Conservation (phyloP, 2,797 vertebrate genomes). For the Micrastur ruficollis region DNA sequence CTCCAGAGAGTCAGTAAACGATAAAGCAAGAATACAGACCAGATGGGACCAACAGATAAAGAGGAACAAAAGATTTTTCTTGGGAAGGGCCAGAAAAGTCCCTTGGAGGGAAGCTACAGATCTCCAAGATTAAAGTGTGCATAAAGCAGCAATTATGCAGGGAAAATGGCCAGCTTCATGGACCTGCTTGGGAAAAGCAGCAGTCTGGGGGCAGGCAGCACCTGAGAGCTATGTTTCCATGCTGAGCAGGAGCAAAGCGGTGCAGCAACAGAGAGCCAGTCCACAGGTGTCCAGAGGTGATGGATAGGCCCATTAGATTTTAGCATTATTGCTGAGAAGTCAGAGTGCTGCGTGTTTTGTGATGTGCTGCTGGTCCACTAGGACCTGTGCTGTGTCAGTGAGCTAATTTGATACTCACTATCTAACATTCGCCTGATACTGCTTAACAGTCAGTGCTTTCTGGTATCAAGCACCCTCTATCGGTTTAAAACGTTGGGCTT, state of each 20-base stretch:
- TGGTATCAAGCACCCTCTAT: neutral
- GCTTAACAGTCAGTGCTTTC: neutral
- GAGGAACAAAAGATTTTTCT: neutral
- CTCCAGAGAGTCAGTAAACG: neutral
- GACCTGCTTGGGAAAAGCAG: neutral
- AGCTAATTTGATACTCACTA: neutral
- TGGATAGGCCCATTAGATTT: neutral
- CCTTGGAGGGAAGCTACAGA: neutral
- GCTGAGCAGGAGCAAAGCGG: neutral
- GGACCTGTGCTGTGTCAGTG: neutral
- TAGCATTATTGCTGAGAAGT: neutral
- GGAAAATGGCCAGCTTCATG: neutral
- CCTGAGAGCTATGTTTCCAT: neutral
- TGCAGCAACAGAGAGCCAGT: neutral
- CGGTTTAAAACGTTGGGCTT: neutral
- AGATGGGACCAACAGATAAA: neutral
- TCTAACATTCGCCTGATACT: neutral
- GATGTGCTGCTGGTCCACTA: rapidly evolving
- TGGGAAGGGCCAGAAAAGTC: neutral
- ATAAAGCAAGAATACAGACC: neutral
- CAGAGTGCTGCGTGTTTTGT: neutral
- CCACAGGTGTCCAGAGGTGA: neutral
- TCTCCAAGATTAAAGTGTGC: neutral
- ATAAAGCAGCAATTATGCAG: neutral
- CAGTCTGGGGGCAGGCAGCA: neutral